phyloP scores from a whole-genome alignment of 2,888 invertebrate genomes.

The Sisyra terminalis region DNA sequence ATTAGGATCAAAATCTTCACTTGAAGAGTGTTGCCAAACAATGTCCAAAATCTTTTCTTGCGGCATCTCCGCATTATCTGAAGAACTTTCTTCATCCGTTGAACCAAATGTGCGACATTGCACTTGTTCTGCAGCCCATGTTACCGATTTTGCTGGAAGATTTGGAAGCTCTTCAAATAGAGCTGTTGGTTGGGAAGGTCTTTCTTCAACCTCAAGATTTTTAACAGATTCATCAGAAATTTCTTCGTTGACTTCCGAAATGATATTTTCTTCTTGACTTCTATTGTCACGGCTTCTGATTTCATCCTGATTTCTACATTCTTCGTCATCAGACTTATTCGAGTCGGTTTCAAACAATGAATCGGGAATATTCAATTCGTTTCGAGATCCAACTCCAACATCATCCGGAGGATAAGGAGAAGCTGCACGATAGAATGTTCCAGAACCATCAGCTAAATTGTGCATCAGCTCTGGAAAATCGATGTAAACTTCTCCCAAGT shows the following conservation, averaged over 20 bases:
- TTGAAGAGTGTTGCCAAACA: background rate
- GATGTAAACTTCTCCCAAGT: background rate
- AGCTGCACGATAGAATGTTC: constrained; percentile 9
- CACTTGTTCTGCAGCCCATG: constrained; percentile 18
- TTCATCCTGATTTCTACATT: constrained; percentile 17
- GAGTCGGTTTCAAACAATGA: constrained; percentile 6
- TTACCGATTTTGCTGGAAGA: constrained; percentile 12
- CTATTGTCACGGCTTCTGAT: constrained; percentile 19
- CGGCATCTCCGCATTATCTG: background rate
- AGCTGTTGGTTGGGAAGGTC: too few species aligned
- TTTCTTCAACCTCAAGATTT: too few species aligned
- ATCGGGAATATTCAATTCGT: constrained; percentile 4
- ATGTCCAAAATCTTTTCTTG: background rate
- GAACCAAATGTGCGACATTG: constrained; percentile 23
- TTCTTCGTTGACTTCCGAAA: too few species aligned
- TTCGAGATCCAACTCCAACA: background rate
- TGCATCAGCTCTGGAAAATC: constrained; percentile 3
- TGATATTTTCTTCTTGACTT: constrained; percentile 17
- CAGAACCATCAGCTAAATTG: background rate
- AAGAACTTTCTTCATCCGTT: constrained; percentile 22
- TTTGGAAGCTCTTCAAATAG: too few species aligned
- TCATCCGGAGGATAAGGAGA: constrained; percentile 12
- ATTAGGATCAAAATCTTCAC: background rate
- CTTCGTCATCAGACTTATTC: constrained; percentile 4
- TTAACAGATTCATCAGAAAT: too few species aligned